Base-by-base conservation (phyloP, 2,888 invertebrate species). In the Campopleginae sp. region DNA sequence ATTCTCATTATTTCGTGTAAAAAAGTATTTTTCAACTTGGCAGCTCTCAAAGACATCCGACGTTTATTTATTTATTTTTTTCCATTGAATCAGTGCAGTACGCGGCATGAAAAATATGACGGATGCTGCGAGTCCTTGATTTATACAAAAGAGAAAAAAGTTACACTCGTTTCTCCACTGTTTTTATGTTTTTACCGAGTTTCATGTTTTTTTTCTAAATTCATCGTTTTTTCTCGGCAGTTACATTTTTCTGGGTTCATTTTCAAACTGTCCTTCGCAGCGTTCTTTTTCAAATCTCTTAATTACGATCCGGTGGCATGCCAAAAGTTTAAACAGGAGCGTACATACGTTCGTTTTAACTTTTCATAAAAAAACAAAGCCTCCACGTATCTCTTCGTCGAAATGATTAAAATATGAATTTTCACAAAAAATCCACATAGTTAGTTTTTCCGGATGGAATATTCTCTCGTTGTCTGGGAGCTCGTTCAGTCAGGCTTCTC, bases 1-100 rank as follows among this genome's bases (percentile, higher is more conserved):
- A 68, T 68, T 54, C 74, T 23, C 51, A 44, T 74, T 48, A 51
- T 42, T 42, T 38, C 27, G 27, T 58, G 68, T 75, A 48, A 46
- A 58, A 31, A 58, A 23, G n/a, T n/a, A 44, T 17, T 51, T 72
- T 81, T 74, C 42, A 48, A 70, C 66, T 66, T 10, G 10, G 23
- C 12, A 58, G 51, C 27, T 58, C 27, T 58, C 27, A 58, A 54
- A 23, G 10, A 14, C 27, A 6, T 58, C 5, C 46, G 33, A 72
- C 38, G 19, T 61, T 42, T 27, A 44, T 33, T 27, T 46, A 31
- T 44, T 68, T 31, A n/a, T 12, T 27, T 42, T n/a, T 51, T 42
- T 31, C 27, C 31, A n/a, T 58, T 27, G 12, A 27, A 23, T 68
- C 68, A n/a, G 10, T 42, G 27, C 33, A n/a, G 33, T 61, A 70